Base-by-base conservation (phyloP, 2,888 invertebrate species). In the Lasioglossum calceatum region DNA sequence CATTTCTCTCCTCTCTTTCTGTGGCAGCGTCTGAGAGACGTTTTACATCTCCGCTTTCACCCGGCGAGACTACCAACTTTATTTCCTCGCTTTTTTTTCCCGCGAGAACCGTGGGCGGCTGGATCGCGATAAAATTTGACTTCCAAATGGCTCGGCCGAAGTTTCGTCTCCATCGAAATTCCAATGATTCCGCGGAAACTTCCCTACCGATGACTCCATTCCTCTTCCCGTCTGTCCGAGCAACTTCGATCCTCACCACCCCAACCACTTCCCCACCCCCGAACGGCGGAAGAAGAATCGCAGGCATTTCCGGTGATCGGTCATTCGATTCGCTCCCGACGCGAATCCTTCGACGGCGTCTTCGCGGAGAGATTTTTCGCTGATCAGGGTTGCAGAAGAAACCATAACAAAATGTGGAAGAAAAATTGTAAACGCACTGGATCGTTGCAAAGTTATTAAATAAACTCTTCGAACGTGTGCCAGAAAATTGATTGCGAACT, bases 71-170 rank as follows among this genome's bases (percentile, higher is more conserved):
- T 76, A 61, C 71, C 58, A 76, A 84, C 74, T 89, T 85, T 54
- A 84, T 77, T 80, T 81, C 79, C 50, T 77, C 16, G 78, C 76
- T 73, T 82, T 79, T 77, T 32, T n/a, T 72, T 47, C 32, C 78
- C 78, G 27, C 58, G 71, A n/a, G 36, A 36, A 70, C 10, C 36
- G 42, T 16, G 79, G 72, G 78, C 77, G 77, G 82, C 67, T 76
- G 12, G 78, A 79, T 81, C 71, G 79, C 74, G 77, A 79, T 70
- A 79, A 89, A 87, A 89, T 88, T 85, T 88, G 82, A 84, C 77
- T 88, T 72, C 78, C 70, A 84, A 73, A 82, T 88, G 76, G 67
- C 64, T 58, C 7, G 47, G 16, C n/a, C 78, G 50, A 76, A 90
- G 79, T 86, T 84, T 81, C 74, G 54, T 39, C 44, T 74, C 77